These are phyloP conservation scores for Hippocampus abdominalis DNA, from an alignment of 2,113 vertebrate species.

Conservation along the genomic window DNA sequence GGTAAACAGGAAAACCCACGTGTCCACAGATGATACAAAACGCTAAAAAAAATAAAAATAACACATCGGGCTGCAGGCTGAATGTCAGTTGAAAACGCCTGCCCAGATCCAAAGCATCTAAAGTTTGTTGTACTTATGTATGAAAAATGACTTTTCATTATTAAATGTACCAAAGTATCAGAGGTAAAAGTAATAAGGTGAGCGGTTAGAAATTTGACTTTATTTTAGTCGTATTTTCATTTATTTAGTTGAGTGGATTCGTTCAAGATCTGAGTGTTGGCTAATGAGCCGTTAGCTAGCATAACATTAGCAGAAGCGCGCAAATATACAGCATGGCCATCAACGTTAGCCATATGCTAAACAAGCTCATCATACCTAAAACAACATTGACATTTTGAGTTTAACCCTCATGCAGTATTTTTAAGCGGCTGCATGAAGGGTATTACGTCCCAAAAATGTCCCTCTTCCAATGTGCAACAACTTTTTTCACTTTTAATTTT, in stretches of 20 bases:
- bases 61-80: background rate
- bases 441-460: too few relatives aligned
- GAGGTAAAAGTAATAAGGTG: background rate
- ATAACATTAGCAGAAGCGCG: background rate
- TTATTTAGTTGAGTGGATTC: background rate
- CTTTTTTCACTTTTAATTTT: too few relatives aligned
- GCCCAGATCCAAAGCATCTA: background rate
- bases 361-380: background rate
- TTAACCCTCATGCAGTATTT: too few relatives aligned
- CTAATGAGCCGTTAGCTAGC: background rate
- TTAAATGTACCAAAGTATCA: background rate
- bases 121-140: background rate
- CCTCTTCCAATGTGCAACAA: too few relatives aligned
- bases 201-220: background rate
- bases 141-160: background rate
- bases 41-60: background rate
- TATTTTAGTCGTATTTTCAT: background rate
- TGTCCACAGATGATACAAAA: background rate
- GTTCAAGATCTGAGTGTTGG: background rate
- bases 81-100: background rate
- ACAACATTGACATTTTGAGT: background rate
- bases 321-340: background rate
- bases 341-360: background rate
- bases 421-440: too few relatives aligned
- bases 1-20: constrained; percentile 1